Base-by-base conservation (phyloP, 1,140 invertebrate genomes). In the Habropoda laboriosa region DNA sequence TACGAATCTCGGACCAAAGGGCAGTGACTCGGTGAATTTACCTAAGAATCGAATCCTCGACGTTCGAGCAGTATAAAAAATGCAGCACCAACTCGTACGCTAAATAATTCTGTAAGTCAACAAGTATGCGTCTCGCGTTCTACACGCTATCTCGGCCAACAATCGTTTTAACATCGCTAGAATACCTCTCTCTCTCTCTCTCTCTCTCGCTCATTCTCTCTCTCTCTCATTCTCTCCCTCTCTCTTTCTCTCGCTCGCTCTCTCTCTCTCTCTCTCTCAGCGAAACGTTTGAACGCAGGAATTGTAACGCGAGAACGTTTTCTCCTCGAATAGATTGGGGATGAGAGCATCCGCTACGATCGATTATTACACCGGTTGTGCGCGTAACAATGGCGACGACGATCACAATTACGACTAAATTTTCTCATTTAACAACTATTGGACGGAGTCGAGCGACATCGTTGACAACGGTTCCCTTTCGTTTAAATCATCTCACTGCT, bases 391-490 rank as follows among this genome's bases (percentile, higher is more conserved):
- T 78, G 81, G 70, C 71, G 64, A 85, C 79, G 79, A 85, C 63
- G 83, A 82, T 81, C 55, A 85, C 70, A 70, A 73, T 55, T 71
- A 86, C 71, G 75, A 76, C 71, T 57, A 83, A 79, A 85, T 51
- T 68, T n/a, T 76, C 77, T 78, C 82, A 85, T 78, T 86, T 87
- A 87, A 87, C 74, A 87, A 83, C 74, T 87, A 87, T 57, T 87
- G 85, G 85, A 87, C 85, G 85, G 85, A 87, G 84, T 86, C 85
- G 85, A 87, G 85, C 85, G 84, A 87, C 78, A 86, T 83, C 84
- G 84, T n/a, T 78, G 72, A 75, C 57, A 45, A 49, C 45, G 45
- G 40, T 51, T 49, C 42, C n/a, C 5, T 6, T 0, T 16, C 13
- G 38, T 66, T 51, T n/a, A 51, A 47, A 21, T 53, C 30, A n/a